Percentiles rank a stretch among this genome's conserved stretches.
Conservation (phyloP, 2,113 vertebrate species). For the Platanista minor region DNA sequence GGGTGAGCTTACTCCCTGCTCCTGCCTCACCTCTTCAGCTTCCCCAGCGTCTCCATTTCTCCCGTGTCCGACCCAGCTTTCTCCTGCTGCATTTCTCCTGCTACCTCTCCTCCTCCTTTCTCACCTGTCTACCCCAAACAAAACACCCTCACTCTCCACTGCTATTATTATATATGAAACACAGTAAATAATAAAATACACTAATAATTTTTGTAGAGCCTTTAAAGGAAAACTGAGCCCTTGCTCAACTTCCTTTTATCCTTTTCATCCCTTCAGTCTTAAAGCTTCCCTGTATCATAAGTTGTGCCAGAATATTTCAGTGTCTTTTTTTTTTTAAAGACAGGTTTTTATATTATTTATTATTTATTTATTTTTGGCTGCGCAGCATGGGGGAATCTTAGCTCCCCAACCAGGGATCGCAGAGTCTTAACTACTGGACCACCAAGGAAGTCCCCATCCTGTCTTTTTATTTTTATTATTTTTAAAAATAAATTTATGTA, state of each 20-base stretch:
- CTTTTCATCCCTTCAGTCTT: background rate
- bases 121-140: background rate
- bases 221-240: constrained; percentile 17
- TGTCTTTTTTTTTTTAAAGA: no score
- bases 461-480: background rate
- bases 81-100: background rate
- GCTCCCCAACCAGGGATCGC: no score
- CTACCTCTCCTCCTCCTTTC: no score
- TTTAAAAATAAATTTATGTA: no score
- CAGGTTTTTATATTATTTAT: no score
- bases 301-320: background rate
- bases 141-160: background rate
- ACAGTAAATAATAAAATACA: background rate
- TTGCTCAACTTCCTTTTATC: background rate
- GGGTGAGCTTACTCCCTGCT: background rate
- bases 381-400: no score
- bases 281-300: background rate
- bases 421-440: no score
- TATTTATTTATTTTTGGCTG: no score
- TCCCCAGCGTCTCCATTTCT: background rate
- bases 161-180: background rate
- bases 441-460: background rate
- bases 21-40: background rate
- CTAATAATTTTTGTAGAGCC: background rate
- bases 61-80: background rate